Evolutionary conservation across 2,113 vertebrate genomes (phyloP), one percentile per base, ranked within the genome.

Genomic region (Numida meleagris): DNA sequence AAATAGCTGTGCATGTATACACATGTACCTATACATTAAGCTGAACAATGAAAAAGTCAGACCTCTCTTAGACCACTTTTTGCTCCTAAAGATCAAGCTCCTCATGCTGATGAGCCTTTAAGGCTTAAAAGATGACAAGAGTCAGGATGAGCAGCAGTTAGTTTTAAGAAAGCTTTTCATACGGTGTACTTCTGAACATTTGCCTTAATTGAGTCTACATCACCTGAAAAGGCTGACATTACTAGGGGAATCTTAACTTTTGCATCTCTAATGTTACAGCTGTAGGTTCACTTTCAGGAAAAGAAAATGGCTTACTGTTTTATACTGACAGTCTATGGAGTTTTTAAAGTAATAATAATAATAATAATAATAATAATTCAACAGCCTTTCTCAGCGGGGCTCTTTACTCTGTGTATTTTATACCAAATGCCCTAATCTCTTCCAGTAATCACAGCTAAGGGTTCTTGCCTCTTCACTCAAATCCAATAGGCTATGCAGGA

Each of bases 21-120:
- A 27, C 1, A 3, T 8, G 20, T 36, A 78, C 31, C 24, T 20
- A 23, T 25, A 40, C 3, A 40, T 27, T 31, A 70, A 82, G 6
- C 1, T 38, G 45, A 91, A 67, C 63, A 73, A 46, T 0, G 0
- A 10, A 77, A 76, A 24, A 79, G 24, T 71, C 62, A 82, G 62
- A 65, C 34, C n/a, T 57, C 76, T 62, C 72, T 66, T 19, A 61
- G 10, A 72, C 40, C 16, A 43, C 17, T 57, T 89, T 83, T 45
- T 53, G 51, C 0, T 0, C 38, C 0, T 0, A 16, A n/a, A 83
- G 24, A 92, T 59, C 77, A 78, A 92, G 86, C 2, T 0, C 9
- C 42, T 90, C 50, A 48, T 7, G 6, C 4, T 1, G 1, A 83
- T 0, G 5, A 0, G 1, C 31, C 72, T 66, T 67, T 50, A 55